These are phyloP conservation scores for Mycetomoellerius zeteki DNA, from an alignment of 1,140 invertebrate species.

Conservation along the genomic window DNA sequence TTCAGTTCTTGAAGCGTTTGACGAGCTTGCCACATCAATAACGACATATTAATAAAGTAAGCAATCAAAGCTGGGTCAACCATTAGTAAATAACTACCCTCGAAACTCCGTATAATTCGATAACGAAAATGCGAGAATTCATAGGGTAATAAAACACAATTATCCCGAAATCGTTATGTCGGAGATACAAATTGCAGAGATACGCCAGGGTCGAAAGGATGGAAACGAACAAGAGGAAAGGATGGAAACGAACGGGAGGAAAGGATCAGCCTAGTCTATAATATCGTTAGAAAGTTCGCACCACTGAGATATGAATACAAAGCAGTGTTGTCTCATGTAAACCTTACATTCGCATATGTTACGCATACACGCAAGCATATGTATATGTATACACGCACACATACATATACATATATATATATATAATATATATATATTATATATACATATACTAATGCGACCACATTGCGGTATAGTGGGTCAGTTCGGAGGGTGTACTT, in stretches of 20 bases:
- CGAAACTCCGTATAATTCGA: constrained; percentile 51
- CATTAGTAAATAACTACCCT: constrained; percentile 38
- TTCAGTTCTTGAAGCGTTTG: constrained; percentile 1
- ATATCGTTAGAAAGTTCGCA: constrained; percentile 69
- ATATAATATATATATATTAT: too few relatives aligned
- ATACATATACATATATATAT: neutral
- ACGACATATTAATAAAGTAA: constrained; percentile 40
- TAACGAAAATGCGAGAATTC: constrained; percentile 38
- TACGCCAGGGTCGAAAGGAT: neutral
- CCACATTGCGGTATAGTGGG: constrained; percentile 37
- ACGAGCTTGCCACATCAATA: neutral
- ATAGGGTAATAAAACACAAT: constrained; percentile 64
- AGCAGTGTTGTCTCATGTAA: constrained; percentile 26
- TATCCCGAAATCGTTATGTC: constrained; percentile 41
- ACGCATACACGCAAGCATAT: neutral
- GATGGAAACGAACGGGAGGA: constrained; percentile 43
- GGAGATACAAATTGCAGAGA: constrained; percentile 11
- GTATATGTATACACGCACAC: neutral
- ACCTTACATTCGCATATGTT: neutral
- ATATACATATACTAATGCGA: neutral
- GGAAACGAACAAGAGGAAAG: constrained; percentile 29
- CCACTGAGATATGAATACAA: constrained; percentile 69
- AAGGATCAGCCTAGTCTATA: constrained; percentile 69
- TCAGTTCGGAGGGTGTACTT: constrained; percentile 49
- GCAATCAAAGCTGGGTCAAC: constrained; percentile 50